A percentile compares a stretch with the other conserved stretches of the same genome.
Conservation (phyloP, 1,140 invertebrate genomes). For the Drosophila teissieri region DNA sequence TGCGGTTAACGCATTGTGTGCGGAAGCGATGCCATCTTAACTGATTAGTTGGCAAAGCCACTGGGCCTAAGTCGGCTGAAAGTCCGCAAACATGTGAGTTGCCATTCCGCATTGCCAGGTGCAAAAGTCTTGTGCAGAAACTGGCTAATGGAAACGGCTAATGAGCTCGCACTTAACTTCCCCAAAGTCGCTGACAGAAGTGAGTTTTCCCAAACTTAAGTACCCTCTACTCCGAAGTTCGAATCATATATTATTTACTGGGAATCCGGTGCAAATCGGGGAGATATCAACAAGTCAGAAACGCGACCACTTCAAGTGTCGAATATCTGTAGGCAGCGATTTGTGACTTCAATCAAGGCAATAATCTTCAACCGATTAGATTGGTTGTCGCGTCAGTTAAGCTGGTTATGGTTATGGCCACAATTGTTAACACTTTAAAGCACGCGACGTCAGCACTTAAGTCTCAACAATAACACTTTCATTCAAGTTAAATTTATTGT, state of each 20-base stretch:
- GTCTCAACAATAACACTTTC: neutral
- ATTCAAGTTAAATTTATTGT: neutral
- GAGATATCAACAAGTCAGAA: conserved; percentile 20
- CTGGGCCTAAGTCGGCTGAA: conserved; percentile 42
- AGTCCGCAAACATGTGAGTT: conserved; percentile 48
- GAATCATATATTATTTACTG: neutral
- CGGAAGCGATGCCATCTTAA: conserved; percentile 30
- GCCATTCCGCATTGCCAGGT: neutral
- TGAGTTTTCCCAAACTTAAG: conserved; percentile 6
- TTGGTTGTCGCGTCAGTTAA: conserved; percentile 11
- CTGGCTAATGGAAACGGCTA: conserved; percentile 45
- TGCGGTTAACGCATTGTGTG: conserved; percentile 15
- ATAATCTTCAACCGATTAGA: conserved; percentile 29
- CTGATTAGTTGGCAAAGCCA: conserved; percentile 54
- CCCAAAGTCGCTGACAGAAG: neutral
- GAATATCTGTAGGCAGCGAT: neutral
- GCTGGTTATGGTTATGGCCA: conserved; percentile 18
- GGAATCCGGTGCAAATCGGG: conserved; percentile 6
- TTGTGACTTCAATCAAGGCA: conserved; percentile 28
- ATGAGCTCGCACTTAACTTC: conserved; percentile 27
- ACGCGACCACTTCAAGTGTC: conserved; percentile 16
- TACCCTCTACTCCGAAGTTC: neutral
- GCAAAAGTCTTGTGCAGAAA: neutral
- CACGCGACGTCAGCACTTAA: conserved; percentile 12
- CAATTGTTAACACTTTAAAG: conserved; percentile 12